Percentiles rank a stretch among this genome's conserved stretches.
phyloP scores from a whole-genome alignment of 2,888 invertebrate genomes.

The Osedax fenrisi region DNA sequence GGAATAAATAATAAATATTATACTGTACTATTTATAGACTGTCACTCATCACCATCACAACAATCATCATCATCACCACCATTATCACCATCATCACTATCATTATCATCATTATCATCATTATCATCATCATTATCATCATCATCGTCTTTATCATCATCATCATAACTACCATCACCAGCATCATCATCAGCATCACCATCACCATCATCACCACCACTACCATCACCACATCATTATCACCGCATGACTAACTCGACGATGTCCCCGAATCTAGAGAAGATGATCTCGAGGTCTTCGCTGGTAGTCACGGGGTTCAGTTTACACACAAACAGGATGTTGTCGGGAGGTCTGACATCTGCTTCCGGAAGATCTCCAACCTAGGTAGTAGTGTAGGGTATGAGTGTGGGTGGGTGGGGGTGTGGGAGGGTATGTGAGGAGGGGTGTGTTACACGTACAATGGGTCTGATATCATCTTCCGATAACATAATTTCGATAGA shows the following conservation, averaged over 20 bases:
- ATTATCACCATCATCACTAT: background rate
- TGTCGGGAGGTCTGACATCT: conserved; percentile 93
- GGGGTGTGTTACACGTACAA: no score
- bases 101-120: background rate
- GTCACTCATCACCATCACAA: background rate
- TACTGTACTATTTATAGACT: no score
- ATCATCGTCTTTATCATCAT: background rate
- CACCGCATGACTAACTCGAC: no score
- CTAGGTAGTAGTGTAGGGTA: conserved; percentile 36
- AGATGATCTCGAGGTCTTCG: conserved; percentile 92
- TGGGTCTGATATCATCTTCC: no score
- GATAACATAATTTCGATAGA: no score
- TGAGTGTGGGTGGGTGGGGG: no score
- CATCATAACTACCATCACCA: background rate
- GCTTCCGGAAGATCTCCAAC: conserved; percentile 90
- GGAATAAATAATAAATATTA: no score
- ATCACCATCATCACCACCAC: background rate
- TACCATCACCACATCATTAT: background rate
- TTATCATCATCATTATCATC: background rate
- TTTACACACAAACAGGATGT: conserved; percentile 96
- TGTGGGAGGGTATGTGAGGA: no score
- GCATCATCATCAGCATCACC: background rate
- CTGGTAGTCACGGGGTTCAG: conserved; percentile 93
- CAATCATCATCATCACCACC: background rate
- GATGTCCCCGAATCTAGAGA: conserved; percentile 85